Conservation (phyloP, 2,888 invertebrate genomes). For the Muschampia plurimacula region DNA sequence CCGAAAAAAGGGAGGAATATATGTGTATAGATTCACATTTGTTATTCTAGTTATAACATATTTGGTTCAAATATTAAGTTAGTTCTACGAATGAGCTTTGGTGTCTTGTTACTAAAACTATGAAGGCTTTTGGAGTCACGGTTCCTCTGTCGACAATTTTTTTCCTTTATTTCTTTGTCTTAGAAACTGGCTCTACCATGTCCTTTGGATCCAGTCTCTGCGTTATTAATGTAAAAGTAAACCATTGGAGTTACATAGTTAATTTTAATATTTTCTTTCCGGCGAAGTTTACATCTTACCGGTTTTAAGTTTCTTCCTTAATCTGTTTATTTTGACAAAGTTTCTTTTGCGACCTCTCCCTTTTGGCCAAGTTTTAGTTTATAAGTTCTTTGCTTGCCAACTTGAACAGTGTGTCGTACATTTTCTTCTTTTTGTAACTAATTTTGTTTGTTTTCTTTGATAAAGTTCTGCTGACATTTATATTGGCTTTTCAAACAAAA, state of each 20-base stretch:
- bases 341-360: conserved; percentile 28
- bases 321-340: conserved; percentile 37
- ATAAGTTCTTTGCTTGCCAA: conserved; percentile 22
- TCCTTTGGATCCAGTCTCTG: conserved; percentile 5
- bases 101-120: conserved; percentile 16
- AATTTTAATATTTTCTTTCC: background rate
- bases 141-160: conserved; percentile 16
- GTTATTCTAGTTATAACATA: background rate
- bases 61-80: background rate
- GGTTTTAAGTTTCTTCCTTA: conserved; percentile 27
- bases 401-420: conserved; percentile 8
- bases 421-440: background rate
- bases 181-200: background rate
- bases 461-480: background rate
- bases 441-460: conserved; percentile 27
- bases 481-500: background rate
- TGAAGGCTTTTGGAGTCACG: conserved; percentile 17
- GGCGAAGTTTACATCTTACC: conserved; percentile 15
- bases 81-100: background rate
- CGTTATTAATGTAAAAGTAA: background rate
- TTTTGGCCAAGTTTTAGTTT: conserved; percentile 29
- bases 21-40: background rate
- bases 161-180: conserved; percentile 15
- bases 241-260: conserved; percentile 7
- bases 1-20: background rate